Evolutionary conservation across 2,113 vertebrate genomes (phyloP), one percentile per base, ranked within the genome.

Genomic region (Carollia perspicillata): DNA sequence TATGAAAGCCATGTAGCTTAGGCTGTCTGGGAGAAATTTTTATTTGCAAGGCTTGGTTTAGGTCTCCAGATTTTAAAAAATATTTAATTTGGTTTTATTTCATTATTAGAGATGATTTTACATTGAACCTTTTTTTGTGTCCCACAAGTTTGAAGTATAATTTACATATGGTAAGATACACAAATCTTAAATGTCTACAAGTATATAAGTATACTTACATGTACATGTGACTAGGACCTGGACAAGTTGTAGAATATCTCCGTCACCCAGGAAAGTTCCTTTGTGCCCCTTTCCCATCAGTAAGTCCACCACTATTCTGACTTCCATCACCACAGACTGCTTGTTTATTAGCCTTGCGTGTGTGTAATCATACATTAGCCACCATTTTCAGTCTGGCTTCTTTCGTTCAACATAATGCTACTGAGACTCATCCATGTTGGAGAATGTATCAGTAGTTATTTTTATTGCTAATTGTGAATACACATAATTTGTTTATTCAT

Each of bases 41-140:
- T 49, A 71, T 66, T 60, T 30, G 5, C 3, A 42, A 66, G 2
- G 23, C 14, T n/a, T 72, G 13, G 17, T 47, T 69, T 75, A 86
- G 47, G 35, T 83, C 17, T 30, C 77, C n/a, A 33, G 12, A 51
- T 72, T 26, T 2, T 11, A 37, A 92, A 80, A 75, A 93, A 42
- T 65, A 74, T 66, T 63, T 66, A 69, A 78, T 68, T 58, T 74
- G 12, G 20, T 72, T 90, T 95, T 86, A 92, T 81, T 92, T 92
- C 65, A 85, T 91, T 51, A 74, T 16, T n/a, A 66, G 28, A 3
- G 30, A 8, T 51, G 33, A 23, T 30, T 58, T 81, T 95, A 5
- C 8, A 84, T 13, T 66, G 13, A 95, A 65, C 4, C 2, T 40
- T 40, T 92, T 63, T 58, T 28, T 63, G 28, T 30, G 60, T 55